Percentiles rank a stretch among this genome's conserved stretches.
Conservation (phyloP, 2,888 invertebrate species). For the Hedychridium roseum region DNA sequence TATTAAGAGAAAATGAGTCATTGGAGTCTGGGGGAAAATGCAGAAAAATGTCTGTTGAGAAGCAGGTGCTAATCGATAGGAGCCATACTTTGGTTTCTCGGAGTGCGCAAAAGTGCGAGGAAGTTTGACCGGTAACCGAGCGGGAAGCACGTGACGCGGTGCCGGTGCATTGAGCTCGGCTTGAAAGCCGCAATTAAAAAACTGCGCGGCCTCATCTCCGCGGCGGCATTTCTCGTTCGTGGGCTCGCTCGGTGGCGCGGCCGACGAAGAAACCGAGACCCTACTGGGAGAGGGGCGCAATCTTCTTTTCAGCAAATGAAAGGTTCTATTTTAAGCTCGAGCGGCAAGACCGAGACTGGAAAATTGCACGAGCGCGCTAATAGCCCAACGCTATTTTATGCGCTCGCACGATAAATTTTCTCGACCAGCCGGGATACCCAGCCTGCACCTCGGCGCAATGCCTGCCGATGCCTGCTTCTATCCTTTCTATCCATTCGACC, state of each 20-base stretch:
- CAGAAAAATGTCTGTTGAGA: too few species aligned
- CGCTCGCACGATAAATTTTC: slow-evolving; percentile 34
- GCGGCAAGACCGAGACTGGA: slow-evolving; percentile 29
- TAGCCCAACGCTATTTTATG: slow-evolving; percentile 40
- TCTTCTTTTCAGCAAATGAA: slow-evolving; percentile 41
- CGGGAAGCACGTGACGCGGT: too few species aligned
- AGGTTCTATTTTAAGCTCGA: slow-evolving; percentile 44
- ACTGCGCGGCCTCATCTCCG: slow-evolving; percentile 15
- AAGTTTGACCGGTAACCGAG: too few species aligned
- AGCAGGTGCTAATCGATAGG: too few species aligned
- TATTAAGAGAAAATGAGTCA: too few species aligned
- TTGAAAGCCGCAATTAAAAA: slow-evolving; percentile 39
- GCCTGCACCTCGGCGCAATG: too few species aligned
- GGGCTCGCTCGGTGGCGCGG: slow-evolving; percentile 7
- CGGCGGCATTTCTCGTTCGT: slow-evolving; percentile 1
- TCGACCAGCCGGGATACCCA: background rate
- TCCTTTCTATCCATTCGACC: background rate
- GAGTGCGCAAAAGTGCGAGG: too few species aligned
- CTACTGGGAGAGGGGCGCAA: slow-evolving; percentile 21
- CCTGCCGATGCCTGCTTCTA: background rate
- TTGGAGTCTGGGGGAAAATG: too few species aligned
- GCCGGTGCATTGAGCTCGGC: slow-evolving; percentile 26
- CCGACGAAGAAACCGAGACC: too few species aligned
- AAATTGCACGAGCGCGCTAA: slow-evolving; percentile 43
- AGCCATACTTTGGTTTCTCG: too few species aligned